Conservation (phyloP, 2,888 invertebrate genomes). For the Thymelicus acteon region DNA sequence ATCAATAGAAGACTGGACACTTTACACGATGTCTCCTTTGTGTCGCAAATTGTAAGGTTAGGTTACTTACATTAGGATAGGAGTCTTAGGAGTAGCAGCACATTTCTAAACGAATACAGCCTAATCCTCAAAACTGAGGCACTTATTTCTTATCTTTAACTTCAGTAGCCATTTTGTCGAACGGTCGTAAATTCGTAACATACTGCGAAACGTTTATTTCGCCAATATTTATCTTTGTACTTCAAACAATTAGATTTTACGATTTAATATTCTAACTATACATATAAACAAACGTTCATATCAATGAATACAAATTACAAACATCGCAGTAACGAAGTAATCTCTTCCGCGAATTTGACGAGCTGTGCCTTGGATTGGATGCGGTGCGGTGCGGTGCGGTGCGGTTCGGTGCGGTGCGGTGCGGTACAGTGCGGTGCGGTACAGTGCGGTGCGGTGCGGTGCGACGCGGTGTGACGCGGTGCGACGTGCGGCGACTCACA, state of each 20-base stretch:
- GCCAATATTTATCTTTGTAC: neutral
- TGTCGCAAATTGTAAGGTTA: too few relatives aligned
- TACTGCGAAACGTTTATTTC: neutral
- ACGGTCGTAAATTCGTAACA: neutral
- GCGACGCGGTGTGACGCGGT: neutral
- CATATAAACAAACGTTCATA: too few relatives aligned
- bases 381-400: neutral
- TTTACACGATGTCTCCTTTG: too few relatives aligned
- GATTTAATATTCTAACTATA: too few relatives aligned
- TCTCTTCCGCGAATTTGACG: conserved; percentile 1
- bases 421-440: neutral
- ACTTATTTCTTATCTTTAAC: too few relatives aligned
- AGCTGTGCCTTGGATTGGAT: neutral
- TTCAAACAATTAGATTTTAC: neutral
- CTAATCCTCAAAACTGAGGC: too few relatives aligned
- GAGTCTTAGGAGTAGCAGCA: too few relatives aligned
- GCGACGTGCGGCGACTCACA: neutral
- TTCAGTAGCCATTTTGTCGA: too few relatives aligned
- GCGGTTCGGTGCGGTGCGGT: neutral
- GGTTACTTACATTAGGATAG: too few relatives aligned
- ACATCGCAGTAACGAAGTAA: neutral
- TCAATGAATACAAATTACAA: neutral
- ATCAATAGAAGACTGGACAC: too few relatives aligned
- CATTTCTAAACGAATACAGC: too few relatives aligned
- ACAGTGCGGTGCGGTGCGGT: too few relatives aligned